These are phyloP conservation scores for Galeopterus variegatus DNA, from an alignment of 2,113 vertebrate species.

Conservation along the genomic window DNA sequence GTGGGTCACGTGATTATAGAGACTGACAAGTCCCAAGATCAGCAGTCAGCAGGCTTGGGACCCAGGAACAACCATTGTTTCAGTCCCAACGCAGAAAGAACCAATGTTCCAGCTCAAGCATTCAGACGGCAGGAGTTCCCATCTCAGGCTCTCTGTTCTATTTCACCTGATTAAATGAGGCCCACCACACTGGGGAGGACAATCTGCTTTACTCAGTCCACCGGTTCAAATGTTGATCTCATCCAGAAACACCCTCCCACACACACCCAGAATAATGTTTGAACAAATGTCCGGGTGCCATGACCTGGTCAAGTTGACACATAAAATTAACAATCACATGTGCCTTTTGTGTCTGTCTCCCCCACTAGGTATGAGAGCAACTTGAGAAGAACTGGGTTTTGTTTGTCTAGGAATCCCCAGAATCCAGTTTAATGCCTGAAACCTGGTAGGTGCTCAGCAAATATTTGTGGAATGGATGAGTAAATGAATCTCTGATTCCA, in stretches of 20 bases:
- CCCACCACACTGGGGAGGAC: neutral
- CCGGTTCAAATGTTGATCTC: neutral
- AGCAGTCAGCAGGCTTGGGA: neutral
- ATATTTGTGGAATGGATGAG: neutral
- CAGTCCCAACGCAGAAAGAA: neutral
- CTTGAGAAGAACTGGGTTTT: neutral
- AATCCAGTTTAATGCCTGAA: neutral
- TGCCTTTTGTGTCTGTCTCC: neutral
- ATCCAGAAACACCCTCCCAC: neutral
- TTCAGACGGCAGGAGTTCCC: neutral
- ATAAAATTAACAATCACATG: neutral
- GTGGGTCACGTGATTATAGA: neutral
- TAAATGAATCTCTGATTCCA: neutral
- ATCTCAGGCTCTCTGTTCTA: neutral
- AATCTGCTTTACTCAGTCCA: neutral
- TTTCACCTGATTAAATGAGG: neutral
- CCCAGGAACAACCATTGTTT: neutral
- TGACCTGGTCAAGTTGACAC: neutral
- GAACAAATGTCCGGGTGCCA: neutral
- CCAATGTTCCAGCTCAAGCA: neutral
- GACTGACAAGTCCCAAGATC: neutral
- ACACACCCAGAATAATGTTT: neutral
- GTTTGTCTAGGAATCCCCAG: neutral
- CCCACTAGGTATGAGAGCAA: neutral
- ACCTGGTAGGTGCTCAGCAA: neutral